Conservation (phyloP, 2,797 vertebrate species). For the Taenioides sp. region DNA sequence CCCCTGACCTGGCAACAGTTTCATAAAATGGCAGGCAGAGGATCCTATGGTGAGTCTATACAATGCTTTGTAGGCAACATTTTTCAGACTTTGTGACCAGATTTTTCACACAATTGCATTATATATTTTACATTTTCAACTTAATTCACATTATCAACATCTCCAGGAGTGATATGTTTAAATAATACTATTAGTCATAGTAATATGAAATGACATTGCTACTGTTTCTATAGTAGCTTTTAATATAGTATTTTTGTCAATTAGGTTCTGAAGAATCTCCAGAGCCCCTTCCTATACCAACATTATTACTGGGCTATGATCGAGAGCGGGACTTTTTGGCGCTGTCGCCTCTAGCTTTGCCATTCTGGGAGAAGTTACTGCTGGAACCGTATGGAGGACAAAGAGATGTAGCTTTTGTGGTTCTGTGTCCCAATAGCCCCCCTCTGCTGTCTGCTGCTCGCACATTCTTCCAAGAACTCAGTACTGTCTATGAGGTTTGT, state of each 20-base stretch:
- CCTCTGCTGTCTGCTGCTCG: conserved; percentile 89
- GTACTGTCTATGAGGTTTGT: conserved; percentile 93
- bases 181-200: not conserved
- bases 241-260: conserved; percentile 1
- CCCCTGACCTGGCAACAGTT: conserved; percentile 99
- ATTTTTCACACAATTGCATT: not conserved
- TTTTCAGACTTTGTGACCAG: not conserved
- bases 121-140: not conserved
- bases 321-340: conserved; percentile 91
- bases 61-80: not conserved
- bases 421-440: conserved; percentile 93
- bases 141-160: not conserved
- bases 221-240: not conserved
- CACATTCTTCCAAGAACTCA: conserved; percentile 96
- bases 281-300: conserved; percentile 92
- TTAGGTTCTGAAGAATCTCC: conserved; percentile 96
- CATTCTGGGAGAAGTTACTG: conserved; percentile 96
- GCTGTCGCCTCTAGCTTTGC: conserved; percentile 91
- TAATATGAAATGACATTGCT: not conserved
- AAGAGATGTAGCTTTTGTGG: conserved; percentile 92
- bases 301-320: conserved; percentile 92
- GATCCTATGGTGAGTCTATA: conserved; percentile 87
- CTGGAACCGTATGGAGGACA: conserved; percentile 94
- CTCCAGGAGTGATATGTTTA: not conserved
- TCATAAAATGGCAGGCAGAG: conserved; percentile 97